Percentiles rank a stretch among this genome's conserved stretches.
Conservation (phyloP, 2,797 vertebrate genomes). For the Lycodopsis pacificus region DNA sequence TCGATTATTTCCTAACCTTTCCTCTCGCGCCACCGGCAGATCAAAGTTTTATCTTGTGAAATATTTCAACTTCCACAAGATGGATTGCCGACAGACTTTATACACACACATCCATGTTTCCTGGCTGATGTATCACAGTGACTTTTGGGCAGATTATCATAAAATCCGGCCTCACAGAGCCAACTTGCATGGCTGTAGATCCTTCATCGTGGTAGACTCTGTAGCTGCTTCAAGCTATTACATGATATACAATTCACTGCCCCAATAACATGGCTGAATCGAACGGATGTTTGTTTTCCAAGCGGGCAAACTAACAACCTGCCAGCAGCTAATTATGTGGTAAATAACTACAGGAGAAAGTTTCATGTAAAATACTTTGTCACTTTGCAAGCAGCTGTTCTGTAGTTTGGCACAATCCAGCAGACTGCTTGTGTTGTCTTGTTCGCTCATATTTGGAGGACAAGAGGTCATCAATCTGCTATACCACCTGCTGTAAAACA, state of each 20-base stretch:
- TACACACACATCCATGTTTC: not conserved
- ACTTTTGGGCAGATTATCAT: not conserved
- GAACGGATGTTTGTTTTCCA: constrained; percentile 8
- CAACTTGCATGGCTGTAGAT: not conserved
- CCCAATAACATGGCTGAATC: not conserved
- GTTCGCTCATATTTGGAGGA: constrained; percentile 21
- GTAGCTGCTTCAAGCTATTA: not conserved
- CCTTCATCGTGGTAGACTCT: not conserved
- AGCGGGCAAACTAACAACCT: constrained; percentile 36
- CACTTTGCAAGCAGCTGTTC: constrained; percentile 42
- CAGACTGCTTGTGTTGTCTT: constrained; percentile 18
- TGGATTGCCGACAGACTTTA: not conserved
- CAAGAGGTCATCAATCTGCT: constrained; percentile 36
- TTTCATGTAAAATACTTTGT: constrained; percentile 20
- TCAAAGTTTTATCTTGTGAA: not conserved
- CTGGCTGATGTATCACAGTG: not conserved
- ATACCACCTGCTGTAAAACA: not conserved
- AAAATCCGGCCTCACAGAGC: not conserved
- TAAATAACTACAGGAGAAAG: constrained; percentile 14
- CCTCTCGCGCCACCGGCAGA: not conserved
- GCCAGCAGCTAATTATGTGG: constrained; percentile 41
- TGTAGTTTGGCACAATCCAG: constrained; percentile 27
- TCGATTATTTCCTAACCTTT: not conserved
- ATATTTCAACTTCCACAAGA: not conserved
- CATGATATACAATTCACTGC: not conserved